Evolutionary conservation across 2,797 vertebrate species (phyloP).

Genomic region (Galago senegalensis): DNA sequence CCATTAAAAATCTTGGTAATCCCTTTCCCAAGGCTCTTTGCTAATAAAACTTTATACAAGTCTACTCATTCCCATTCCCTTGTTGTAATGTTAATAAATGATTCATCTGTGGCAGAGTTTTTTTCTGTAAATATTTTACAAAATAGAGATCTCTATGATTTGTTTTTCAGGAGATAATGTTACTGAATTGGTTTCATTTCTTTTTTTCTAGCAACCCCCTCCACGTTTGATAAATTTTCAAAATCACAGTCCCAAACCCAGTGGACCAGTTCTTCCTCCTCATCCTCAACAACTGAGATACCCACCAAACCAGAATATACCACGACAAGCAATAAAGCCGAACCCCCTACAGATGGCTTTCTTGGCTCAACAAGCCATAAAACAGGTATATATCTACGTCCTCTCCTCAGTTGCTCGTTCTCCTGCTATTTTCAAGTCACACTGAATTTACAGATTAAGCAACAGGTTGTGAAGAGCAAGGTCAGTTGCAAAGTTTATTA

Average conservation of each 20-base stretch:
- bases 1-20: not conserved
- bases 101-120: conserved; percentile 35
- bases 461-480: conserved; percentile 15
- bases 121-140: conserved; percentile 27
- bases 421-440: not conserved
- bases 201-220: conserved; percentile 87
- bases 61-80: not conserved
- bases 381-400: conserved; percentile 88
- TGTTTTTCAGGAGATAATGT: conserved; percentile 38
- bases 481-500: not conserved
- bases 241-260: conserved; percentile 89
- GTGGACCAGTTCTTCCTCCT: conserved; percentile 88
- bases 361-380: conserved; percentile 91
- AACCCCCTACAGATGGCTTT: conserved; percentile 90
- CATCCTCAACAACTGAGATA: conserved; percentile 89
- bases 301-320: conserved; percentile 87
- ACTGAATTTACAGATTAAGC: not conserved
- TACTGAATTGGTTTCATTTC: conserved; percentile 60
- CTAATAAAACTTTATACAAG: conserved; percentile 1
- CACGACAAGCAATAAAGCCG: conserved; percentile 87
- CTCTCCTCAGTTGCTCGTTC: not conserved
- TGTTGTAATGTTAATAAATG: not conserved
- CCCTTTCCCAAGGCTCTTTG: not conserved
- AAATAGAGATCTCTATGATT: conserved; percentile 47
- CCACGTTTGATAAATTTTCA: conserved; percentile 91